These are phyloP conservation scores for Drosophila burlai DNA, from an alignment of 1,140 invertebrate species.

Conservation along the genomic window DNA sequence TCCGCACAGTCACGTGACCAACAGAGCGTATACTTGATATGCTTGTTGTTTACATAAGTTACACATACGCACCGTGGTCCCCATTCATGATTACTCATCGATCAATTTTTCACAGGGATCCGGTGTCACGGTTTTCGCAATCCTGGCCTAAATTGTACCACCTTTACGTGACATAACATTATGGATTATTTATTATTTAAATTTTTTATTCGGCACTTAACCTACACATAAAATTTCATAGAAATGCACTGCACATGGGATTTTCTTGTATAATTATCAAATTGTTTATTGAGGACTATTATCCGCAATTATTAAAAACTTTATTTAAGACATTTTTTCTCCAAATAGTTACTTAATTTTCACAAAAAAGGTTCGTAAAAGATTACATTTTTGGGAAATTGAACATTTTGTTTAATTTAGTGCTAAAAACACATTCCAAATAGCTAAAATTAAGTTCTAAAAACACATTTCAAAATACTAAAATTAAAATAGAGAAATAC, in stretches of 20 bases:
- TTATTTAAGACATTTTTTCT: background rate
- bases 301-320: too few relatives aligned
- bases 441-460: background rate
- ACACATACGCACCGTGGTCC: conserved; percentile 43
- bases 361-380: background rate
- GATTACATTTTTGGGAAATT: background rate
- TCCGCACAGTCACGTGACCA: conserved; percentile 27
- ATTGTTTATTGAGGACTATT: too few relatives aligned
- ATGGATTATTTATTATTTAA: background rate
- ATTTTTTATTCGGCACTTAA: background rate
- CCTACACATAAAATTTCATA: background rate
- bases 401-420: background rate
- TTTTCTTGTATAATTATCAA: too few relatives aligned
- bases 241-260: background rate
- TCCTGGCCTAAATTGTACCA: background rate
- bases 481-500: background rate
- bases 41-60: background rate
- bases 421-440: background rate
- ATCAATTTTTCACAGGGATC: background rate
- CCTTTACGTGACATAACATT: background rate
- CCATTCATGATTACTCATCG: conserved; percentile 22
- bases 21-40: conserved; percentile 56
- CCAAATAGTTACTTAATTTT: background rate
- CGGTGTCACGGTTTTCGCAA: background rate
- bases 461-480: background rate